Percentiles rank a stretch among this genome's conserved stretches.
Evolutionary conservation across 2,797 vertebrate genomes (phyloP).

Genomic region (Cirrhinus molitorella): DNA sequence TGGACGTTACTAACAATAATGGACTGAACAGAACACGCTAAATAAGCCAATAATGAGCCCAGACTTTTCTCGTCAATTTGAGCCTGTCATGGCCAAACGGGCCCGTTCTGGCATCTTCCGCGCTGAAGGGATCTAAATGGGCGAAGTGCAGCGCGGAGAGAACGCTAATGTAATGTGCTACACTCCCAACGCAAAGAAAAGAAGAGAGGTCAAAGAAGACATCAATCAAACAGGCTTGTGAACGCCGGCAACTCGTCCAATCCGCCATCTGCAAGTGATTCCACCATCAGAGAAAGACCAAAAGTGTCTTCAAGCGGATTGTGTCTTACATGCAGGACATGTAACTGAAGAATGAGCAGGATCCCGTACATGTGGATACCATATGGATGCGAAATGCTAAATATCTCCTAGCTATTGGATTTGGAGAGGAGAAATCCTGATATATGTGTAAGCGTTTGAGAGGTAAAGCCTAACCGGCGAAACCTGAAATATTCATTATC

Average conservation of each 20-base stretch:
- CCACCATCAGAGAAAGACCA: conserved; percentile 39
- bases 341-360: conserved; percentile 40
- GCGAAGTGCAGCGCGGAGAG: conserved; percentile 28
- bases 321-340: conserved; percentile 50
- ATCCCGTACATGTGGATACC: conserved; percentile 47
- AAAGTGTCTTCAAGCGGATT: conserved; percentile 53
- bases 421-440: conserved; percentile 41
- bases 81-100: conserved; percentile 42
- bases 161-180: conserved; percentile 49
- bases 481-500: conserved; percentile 53
- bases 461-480: conserved; percentile 21
- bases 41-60: conserved; percentile 51
- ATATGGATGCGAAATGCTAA: conserved; percentile 42
- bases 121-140: conserved; percentile 41
- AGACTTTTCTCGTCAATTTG: conserved; percentile 49
- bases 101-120: conserved; percentile 32
- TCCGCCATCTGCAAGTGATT: conserved; percentile 60
- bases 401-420: conserved; percentile 29
- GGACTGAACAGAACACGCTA: conserved; percentile 46
- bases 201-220: conserved; percentile 55
- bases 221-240: conserved; percentile 53
- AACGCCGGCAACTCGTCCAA: conserved; percentile 47
- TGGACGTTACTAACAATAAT: conserved; percentile 49
- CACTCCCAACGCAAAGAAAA: conserved; percentile 36
- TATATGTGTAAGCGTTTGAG: conserved; percentile 29